Conservation (phyloP, 2,888 invertebrate species). For the Dasysyrphus tricinctus region DNA sequence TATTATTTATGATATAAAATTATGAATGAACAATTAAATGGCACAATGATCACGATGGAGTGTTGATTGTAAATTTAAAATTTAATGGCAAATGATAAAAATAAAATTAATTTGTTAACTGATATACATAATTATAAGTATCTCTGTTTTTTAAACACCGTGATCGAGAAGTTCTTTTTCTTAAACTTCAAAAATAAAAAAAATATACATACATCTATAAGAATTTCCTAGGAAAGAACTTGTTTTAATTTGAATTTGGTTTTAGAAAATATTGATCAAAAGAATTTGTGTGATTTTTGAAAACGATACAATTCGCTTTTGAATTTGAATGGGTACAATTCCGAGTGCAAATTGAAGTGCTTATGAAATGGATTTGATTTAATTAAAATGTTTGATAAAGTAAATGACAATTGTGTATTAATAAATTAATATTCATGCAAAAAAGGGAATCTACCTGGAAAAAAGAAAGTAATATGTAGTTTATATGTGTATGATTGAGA, state of each 20-base stretch:
- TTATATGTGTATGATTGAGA: not conserved
- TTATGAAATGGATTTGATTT: not conserved
- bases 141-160: slow-evolving; percentile 40
- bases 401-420: no score
- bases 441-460: not conserved
- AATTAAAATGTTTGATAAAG: no score
- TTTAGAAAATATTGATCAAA: not conserved
- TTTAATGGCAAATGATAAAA: slow-evolving; percentile 4
- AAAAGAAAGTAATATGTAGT: not conserved
- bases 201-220: not conserved
- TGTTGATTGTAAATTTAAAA: slow-evolving; percentile 9
- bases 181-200: not conserved
- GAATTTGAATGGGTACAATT: not conserved
- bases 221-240: not conserved
- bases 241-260: not conserved
- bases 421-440: not conserved
- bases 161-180: slow-evolving; percentile 53
- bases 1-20: slow-evolving; percentile 30
- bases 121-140: not conserved
- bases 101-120: slow-evolving; percentile 3
- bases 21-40: slow-evolving; percentile 71
- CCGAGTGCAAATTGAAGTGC: not conserved
- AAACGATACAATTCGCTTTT: not conserved
- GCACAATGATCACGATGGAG: slow-evolving; percentile 73
- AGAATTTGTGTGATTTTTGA: not conserved